Percentiles rank a stretch among this genome's conserved stretches.
These are phyloP conservation scores for Chrysina gloriosa DNA, from an alignment of 2,888 invertebrate genomes.

Conservation along the genomic window DNA sequence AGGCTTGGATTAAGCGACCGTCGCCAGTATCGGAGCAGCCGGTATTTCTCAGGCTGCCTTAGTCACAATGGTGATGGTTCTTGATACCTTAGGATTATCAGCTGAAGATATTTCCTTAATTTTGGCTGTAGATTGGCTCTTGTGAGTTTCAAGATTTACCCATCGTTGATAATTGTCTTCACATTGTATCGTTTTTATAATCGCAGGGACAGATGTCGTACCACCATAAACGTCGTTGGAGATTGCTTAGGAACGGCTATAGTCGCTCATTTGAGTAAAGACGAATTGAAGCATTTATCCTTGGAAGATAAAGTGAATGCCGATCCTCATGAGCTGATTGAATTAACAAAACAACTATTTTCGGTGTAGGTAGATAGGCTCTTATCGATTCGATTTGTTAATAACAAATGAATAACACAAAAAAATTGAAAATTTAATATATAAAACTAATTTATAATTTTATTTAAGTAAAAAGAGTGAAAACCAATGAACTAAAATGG, in stretches of 20 bases:
- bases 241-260: constrained; percentile 95
- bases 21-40: constrained; percentile 97
- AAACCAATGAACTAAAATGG: too few species aligned
- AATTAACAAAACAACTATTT: constrained; percentile 63
- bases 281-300: constrained; percentile 70
- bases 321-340: constrained; percentile 75
- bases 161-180: too few species aligned
- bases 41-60: constrained; percentile 96
- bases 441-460: too few species aligned
- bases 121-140: constrained; percentile 91
- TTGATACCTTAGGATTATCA: constrained; percentile 90
- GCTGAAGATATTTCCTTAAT: constrained; percentile 91
- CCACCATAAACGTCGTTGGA: constrained; percentile 94
- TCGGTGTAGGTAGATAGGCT: constrained; percentile 23
- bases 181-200: not conserved
- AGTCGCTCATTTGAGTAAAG: constrained; percentile 85
- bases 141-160: constrained; percentile 78
- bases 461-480: too few species aligned
- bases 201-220: constrained; percentile 84
- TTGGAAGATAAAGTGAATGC: constrained; percentile 63
- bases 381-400: not conserved
- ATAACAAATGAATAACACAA: too few species aligned
- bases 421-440: too few species aligned
- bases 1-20: too few species aligned
- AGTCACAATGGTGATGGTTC: constrained; percentile 95